phyloP scores from a whole-genome alignment of 2,113 vertebrate genomes.

The Perca flavescens region DNA sequence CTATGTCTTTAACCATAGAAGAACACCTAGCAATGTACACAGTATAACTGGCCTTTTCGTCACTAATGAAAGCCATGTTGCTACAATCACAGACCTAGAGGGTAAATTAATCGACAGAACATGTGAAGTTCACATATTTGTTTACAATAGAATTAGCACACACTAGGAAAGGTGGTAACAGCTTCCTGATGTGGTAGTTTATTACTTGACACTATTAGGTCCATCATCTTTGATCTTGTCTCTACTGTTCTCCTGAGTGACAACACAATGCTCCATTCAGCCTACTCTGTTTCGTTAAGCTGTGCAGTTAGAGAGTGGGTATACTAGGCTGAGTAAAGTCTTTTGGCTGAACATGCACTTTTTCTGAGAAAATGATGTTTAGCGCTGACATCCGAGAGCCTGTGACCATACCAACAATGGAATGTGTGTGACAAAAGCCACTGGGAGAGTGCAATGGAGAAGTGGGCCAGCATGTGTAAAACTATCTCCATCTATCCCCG shows the following conservation, averaged over 20 bases:
- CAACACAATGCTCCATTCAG: constrained; percentile 61
- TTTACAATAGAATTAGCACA: constrained; percentile 20
- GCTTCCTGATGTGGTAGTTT: constrained; percentile 31
- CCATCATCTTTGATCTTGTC: constrained; percentile 64
- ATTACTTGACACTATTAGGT: constrained; percentile 49
- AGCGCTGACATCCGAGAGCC: constrained; percentile 78
- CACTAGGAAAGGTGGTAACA: constrained; percentile 13
- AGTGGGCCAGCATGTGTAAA: constrained; percentile 79
- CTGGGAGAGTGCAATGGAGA: constrained; percentile 69
- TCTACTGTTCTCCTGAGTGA: constrained; percentile 51
- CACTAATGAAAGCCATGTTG: not conserved
- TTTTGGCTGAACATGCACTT: constrained; percentile 62
- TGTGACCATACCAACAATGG: constrained; percentile 83
- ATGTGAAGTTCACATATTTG: constrained; percentile 6
- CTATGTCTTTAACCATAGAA: constrained; percentile 31
- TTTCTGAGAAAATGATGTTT: constrained; percentile 73
- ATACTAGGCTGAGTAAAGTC: constrained; percentile 38
- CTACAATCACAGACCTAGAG: not conserved
- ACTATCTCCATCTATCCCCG: constrained; percentile 78
- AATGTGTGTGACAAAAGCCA: constrained; percentile 83
- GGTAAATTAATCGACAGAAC: constrained; percentile 8
- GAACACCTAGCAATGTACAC: not conserved
- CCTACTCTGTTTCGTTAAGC: constrained; percentile 50
- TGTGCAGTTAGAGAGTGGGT: constrained; percentile 43
- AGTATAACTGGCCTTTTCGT: not conserved